A percentile compares a stretch with the other conserved stretches of the same genome.
phyloP scores from a whole-genome alignment of 2,113 vertebrate genomes.

The Gnathochromis pfefferi region DNA sequence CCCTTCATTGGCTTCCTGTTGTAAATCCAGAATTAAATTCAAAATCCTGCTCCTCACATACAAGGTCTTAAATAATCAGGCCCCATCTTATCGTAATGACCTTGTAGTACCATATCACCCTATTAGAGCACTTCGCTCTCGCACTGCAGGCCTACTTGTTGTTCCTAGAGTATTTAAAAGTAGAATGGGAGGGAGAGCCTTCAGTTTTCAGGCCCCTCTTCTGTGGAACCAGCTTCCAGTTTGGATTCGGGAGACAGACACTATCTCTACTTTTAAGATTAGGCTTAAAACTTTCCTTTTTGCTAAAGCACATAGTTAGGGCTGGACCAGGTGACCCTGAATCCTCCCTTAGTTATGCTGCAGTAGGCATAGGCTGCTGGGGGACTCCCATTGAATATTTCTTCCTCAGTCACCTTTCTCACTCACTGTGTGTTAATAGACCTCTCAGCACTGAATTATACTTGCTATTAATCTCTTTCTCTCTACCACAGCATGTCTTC shows the following conservation, averaged over 20 bases:
- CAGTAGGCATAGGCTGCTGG: fast-evolving
- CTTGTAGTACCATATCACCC: not conserved
- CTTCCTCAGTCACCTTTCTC: not conserved
- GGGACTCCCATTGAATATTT: not conserved
- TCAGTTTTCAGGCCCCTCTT: too few species aligned
- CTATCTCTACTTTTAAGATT: too few species aligned
- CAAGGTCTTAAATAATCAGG: not conserved
- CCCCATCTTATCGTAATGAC: not conserved
- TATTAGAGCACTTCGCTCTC: fast-evolving
- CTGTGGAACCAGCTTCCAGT: too few species aligned
- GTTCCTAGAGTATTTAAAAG: not conserved
- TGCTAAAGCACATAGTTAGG: not conserved
- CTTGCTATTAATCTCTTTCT: not conserved
- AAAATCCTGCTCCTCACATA: too few species aligned
- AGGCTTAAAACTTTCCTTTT: not conserved
- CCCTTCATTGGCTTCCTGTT: too few species aligned
- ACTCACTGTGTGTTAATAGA: not conserved
- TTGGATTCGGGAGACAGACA: too few species aligned
- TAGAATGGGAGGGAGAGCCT: not conserved
- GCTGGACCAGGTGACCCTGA: not conserved
- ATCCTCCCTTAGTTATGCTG: not conserved
- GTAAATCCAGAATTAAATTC: too few species aligned
- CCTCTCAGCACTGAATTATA: not conserved
- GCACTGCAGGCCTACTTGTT: fast-evolving
- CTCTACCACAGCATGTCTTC: not conserved